Base-by-base conservation (phyloP, 2,113 vertebrate genomes). In the Coptodon bakossiorum region DNA sequence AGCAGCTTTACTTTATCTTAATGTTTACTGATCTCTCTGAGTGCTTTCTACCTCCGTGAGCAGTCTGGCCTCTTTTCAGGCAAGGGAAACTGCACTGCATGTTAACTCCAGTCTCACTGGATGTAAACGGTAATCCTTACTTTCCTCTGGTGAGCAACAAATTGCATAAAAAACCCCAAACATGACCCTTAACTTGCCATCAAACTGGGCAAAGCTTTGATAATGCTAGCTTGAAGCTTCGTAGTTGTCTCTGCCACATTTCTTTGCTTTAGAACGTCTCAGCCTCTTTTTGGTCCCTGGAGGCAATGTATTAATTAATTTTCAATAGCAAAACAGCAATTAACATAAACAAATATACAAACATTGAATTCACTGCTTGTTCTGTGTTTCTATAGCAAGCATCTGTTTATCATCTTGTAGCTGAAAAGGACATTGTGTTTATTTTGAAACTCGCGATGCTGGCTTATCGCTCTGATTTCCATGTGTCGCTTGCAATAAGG, bases 381-480 rank as follows among this genome's bases (percentile, higher is more conserved):
- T 66, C 36, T 78, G 50, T 34, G 61, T 59, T 43, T 53, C 29
- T 82, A 57, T 82, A 9, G 10, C 16, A 3, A 61, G 10, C 31
- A 73, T 27, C 34, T 43, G 83, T 36, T 52, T 57, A 50, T 9
- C 27, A 5, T 36, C 56, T 27, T 87, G 53, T 31, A 40, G 31
- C 16, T 81, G 7, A 89, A 24, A 43, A 88, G n/a, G 9, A 80
- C 80, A 54, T 7, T 0, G 27, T n/a, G 43, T 63, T 57, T 59
- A 88, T 31, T 86, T 61, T 29, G 52, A 29, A 89, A 45, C 57
- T 80, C 36, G 6, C 8, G 2, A 45, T 3, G 1, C 40, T 36
- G 82, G 27, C 43, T 88, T 86, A 88, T 94, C 66, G 36, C 78
- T 80, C 73, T 79, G 40, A 90, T 90, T 86, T 88, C 83, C 80